Base-by-base conservation (phyloP, 2,888 invertebrate species). In the Melangyna quadrimaculata region DNA sequence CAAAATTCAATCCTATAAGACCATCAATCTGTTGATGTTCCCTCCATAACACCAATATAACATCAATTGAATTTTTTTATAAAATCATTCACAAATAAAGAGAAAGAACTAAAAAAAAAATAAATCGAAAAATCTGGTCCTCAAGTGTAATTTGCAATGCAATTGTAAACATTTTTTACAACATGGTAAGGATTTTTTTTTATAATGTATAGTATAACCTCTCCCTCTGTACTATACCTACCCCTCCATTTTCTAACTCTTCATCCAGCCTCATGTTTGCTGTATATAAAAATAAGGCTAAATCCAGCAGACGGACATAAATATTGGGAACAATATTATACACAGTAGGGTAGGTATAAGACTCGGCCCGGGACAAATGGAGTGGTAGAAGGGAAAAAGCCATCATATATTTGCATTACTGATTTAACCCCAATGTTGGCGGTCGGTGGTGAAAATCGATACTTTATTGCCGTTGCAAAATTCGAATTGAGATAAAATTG, bases 381-480 rank as follows among this genome's bases (percentile, higher is more conserved):
- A 65, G 40, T 51, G 69, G 40, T 48, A 69, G 43, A 78, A 27
- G 78, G 37, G n/a, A n/a, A 78, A 77, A 78, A 67, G 27, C 81
- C 81, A 81, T 78, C 86, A 86, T 81, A 86, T 81, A 86, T 86
- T 81, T 86, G 86, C 86, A 86, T 86, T 86, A 86, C 86, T 86
- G 86, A 81, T 86, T 81, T 81, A 81, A 86, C 81, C 81, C 77
- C 69, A 86, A 86, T 81, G 78, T 77, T 81, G 73, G 77, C 78
- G 86, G 78, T 77, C 78, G 73, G 77, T 81, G 86, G 86, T 81
- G 86, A 86, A 86, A 86, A 86, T 86, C 86, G 86, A 86, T 86
- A 86, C 86, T 86, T 86, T 86, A 86, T 86, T 86, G 86, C 81
- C 77, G 73, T 86, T 81, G 86, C 86, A 81, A 78, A 86, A 81